These are phyloP conservation scores for Temnothorax curvispinosus DNA, from an alignment of 1,140 invertebrate species.

Conservation along the genomic window DNA sequence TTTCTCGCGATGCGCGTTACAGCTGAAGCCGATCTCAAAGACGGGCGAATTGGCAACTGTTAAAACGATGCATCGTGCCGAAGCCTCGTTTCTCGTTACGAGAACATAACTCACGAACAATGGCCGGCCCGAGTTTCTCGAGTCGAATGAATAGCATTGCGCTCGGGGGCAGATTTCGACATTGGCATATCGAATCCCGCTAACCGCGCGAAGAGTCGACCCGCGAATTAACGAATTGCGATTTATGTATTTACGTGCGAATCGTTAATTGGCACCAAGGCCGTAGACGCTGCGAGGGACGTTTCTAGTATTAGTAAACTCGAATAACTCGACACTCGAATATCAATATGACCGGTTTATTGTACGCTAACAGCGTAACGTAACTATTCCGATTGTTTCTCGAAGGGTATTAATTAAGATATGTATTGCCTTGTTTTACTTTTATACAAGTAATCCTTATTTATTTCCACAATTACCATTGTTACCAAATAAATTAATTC, in stretches of 20 bases:
- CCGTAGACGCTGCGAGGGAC: conserved; percentile 57
- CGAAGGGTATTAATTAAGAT: not conserved
- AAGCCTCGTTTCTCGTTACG: conserved; percentile 72
- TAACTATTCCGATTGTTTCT: conserved; percentile 39
- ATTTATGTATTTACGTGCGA: conserved; percentile 72
- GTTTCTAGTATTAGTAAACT: conserved; percentile 42
- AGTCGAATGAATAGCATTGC: conserved; percentile 71
- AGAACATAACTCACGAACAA: conserved; percentile 75
- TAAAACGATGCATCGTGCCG: conserved; percentile 57
- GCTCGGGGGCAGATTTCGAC: conserved; percentile 60
- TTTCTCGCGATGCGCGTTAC: conserved; percentile 37
- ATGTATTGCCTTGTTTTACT: not conserved
- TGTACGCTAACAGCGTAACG: not conserved
- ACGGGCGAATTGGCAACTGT: conserved; percentile 65
- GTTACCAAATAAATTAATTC: not conserved
- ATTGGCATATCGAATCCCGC: conserved; percentile 71
- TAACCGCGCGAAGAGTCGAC: conserved; percentile 49
- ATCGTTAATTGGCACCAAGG: conserved; percentile 74
- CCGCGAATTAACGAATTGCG: conserved; percentile 75
- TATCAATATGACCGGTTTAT: conserved; percentile 36
- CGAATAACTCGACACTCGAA: conserved; percentile 19
- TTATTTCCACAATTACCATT: not conserved
- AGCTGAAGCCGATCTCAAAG: conserved; percentile 27
- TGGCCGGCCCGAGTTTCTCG: conserved; percentile 64
- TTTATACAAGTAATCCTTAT: not conserved